These are phyloP conservation scores for Lamellibrachia satsuma DNA, from an alignment of 2,888 invertebrate species.

Conservation along the genomic window DNA sequence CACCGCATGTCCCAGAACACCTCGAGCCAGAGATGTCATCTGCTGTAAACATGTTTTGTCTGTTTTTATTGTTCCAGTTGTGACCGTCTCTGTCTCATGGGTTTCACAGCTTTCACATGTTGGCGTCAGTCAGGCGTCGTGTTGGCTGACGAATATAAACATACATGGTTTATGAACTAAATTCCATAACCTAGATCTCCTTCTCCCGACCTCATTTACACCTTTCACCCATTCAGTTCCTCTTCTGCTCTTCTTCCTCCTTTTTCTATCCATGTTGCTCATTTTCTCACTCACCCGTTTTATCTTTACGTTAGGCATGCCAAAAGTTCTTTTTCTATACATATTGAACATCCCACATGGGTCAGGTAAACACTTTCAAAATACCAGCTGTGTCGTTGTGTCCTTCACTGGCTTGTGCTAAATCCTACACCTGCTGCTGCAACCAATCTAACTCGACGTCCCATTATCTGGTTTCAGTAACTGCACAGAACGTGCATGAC, in stretches of 20 bases:
- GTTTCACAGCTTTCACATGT: background rate
- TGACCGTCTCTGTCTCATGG: background rate
- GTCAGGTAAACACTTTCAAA: background rate
- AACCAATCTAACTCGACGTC: background rate
- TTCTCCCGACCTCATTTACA: background rate
- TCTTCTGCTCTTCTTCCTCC: background rate
- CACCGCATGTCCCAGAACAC: background rate
- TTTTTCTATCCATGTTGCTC: background rate
- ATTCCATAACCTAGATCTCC: background rate
- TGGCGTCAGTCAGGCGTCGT: no score
- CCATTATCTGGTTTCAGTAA: background rate
- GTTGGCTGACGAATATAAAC: no score
- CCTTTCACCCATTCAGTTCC: background rate
- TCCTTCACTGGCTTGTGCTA: background rate
- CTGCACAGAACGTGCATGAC: no score
- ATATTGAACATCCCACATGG: no score
- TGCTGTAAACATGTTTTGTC: background rate
- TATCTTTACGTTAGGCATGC: background rate
- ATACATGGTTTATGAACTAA: background rate
- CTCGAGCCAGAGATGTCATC: background rate
- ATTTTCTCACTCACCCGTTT: background rate
- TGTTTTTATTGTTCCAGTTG: background rate
- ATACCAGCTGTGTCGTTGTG: background rate
- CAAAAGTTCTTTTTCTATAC: background rate
- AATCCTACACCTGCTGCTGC: background rate